A percentile compares a stretch with the other conserved stretches of the same genome.
These are phyloP conservation scores for Chironomus tentans DNA, from an alignment of 2,888 invertebrate species.

Conservation along the genomic window DNA sequence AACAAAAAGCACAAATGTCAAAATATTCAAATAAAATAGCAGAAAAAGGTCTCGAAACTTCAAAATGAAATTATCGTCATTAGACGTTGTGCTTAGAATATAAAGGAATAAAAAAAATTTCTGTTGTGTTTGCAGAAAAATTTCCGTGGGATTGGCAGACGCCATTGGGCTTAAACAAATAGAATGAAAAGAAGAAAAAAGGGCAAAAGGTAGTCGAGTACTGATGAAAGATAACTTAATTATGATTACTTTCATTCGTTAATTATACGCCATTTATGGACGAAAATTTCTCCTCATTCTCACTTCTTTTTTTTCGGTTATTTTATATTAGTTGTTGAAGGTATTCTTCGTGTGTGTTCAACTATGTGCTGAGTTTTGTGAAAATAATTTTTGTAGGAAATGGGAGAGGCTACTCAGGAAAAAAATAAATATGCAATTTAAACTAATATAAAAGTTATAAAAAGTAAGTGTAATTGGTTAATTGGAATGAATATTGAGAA, in stretches of 20 bases:
- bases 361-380: too few species aligned
- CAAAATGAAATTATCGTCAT: background rate
- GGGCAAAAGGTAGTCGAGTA: background rate
- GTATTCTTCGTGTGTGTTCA: too few species aligned
- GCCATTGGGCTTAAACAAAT: too few species aligned
- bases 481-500: too few species aligned
- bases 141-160: background rate
- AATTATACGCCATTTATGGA: constrained; percentile 16
- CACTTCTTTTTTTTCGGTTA: too few species aligned
- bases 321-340: background rate
- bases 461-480: too few species aligned
- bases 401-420: too few species aligned
- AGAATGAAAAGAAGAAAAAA: background rate
- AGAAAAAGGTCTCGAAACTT: background rate
- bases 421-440: too few species aligned
- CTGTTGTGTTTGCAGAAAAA: background rate
- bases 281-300: background rate
- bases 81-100: background rate
- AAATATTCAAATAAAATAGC: background rate
- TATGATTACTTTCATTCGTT: constrained; percentile 26
- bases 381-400: too few species aligned
- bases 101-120: background rate
- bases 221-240: constrained; percentile 25
- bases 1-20: background rate
- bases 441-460: too few species aligned